Base-by-base conservation (phyloP, 2,888 invertebrate genomes). In the Cabera pusaria region DNA sequence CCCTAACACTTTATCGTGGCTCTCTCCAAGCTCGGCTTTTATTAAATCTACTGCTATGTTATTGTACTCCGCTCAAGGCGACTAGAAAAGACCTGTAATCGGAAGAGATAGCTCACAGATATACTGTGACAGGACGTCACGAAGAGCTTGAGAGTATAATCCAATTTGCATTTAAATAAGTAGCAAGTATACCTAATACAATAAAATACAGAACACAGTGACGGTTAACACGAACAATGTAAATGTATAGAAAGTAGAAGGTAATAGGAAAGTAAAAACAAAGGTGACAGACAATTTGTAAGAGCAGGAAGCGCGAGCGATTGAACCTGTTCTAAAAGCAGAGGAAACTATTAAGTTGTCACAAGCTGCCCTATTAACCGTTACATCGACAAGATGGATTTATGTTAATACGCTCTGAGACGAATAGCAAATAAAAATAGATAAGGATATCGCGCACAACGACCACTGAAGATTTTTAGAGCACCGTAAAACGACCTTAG, bases 281-380 rank as follows among this genome's bases (percentile, higher is more conserved):
- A 46, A 49, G 56, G 46, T 49, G 46, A 59, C 45, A 47, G 43
- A 38, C 51, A 51, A 52, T 60, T 56, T 53, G 51, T 43, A 50
- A 32, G 47, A 60, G 49, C 59, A 66, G 68, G 70, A 68, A 65
- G 49, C 53, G 50, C 57, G 55, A 59, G 56, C 55, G 56, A 56
- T 55, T 55, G 56, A 56, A 57, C 52, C 56, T 54, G 57, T 68
- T 72, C 71, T 72, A 71, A 65, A 72, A 68, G 59, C 62, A 71
- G 67, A 77, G 84, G 83, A 86, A 84, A 76, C 83, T 75, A 85
- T 86, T 80, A 86, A 85, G 65, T 78, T 84, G 84, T 86, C 86
- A 68, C 63, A 71, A 61, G 54, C 58, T 62, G 59, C 55, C 59
- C 72, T 74, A 78, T 82, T 72, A 77, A 64, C 58, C 65, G 70